Conservation (phyloP, 2,888 invertebrate genomes). For the Portevinia maculata region DNA sequence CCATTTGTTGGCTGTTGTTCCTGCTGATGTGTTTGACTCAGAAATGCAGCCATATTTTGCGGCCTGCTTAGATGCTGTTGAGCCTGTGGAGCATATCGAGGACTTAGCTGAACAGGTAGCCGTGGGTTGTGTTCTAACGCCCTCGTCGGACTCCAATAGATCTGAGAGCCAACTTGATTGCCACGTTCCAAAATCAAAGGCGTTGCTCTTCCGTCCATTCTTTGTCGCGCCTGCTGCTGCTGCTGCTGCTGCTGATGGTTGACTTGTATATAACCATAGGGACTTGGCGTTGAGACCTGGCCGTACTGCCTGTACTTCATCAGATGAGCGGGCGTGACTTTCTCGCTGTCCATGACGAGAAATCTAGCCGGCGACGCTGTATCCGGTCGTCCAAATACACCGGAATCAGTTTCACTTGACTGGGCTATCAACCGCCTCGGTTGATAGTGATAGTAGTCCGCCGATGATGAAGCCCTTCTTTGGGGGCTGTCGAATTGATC, state of each 20-base stretch:
- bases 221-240: constrained; percentile 66
- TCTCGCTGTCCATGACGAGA: constrained; percentile 80
- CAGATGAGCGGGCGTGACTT: constrained; percentile 79
- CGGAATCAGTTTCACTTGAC: constrained; percentile 76
- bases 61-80: constrained; percentile 76
- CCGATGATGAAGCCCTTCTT: constrained; percentile 74
- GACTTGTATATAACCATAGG: constrained; percentile 77
- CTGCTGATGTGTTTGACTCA: constrained; percentile 47
- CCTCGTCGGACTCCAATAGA: constrained; percentile 80
- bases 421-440: constrained; percentile 68
- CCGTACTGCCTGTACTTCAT: constrained; percentile 77
- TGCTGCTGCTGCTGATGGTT: constrained; percentile 73
- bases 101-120: constrained; percentile 76
- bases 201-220: constrained; percentile 79
- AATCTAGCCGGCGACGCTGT: constrained; percentile 77
- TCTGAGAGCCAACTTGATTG: constrained; percentile 79
- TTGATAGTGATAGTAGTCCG: constrained; percentile 56
- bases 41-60: constrained; percentile 20
- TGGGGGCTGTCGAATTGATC: constrained; percentile 80
- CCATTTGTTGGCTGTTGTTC: constrained; percentile 72
- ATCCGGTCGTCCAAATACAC: constrained; percentile 74
- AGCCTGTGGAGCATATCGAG: constrained; percentile 75
- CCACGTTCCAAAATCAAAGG: constrained; percentile 80
- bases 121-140: constrained; percentile 77
- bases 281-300: constrained; percentile 75